Evolutionary conservation across 2,113 vertebrate species (phyloP).

Genomic region (Pycnonotus jocosus): DNA sequence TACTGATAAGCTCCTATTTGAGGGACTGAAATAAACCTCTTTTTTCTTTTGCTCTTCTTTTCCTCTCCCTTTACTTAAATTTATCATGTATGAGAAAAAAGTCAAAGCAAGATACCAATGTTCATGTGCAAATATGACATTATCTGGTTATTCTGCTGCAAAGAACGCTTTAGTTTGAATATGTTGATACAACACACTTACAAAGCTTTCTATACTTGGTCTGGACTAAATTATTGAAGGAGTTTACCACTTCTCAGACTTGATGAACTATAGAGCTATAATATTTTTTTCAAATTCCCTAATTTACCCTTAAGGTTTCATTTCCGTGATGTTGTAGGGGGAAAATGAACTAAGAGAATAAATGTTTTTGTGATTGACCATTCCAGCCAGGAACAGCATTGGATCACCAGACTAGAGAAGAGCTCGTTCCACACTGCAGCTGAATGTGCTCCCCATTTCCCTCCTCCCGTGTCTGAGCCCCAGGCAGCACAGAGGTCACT

Average conservation of each 20-base stretch:
- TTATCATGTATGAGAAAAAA: neutral
- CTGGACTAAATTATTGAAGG: neutral
- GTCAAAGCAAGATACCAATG: neutral
- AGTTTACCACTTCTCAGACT: neutral
- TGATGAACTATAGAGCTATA: neutral
- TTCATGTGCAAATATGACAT: neutral
- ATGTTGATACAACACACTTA: neutral
- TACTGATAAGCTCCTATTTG: neutral
- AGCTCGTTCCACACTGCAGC: accelerated
- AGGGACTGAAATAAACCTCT: neutral
- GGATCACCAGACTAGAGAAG: neutral
- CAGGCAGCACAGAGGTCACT: neutral
- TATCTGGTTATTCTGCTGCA: neutral
- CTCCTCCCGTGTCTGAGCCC: neutral
- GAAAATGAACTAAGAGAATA: neutral
- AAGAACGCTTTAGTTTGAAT: neutral
- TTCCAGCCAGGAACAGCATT: neutral
- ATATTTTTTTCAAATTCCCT: neutral
- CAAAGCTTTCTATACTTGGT: neutral
- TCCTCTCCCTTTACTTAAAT: neutral
- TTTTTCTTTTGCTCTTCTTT: neutral
- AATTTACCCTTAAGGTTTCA: neutral
- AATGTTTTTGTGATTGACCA: neutral
- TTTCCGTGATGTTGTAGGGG: neutral
- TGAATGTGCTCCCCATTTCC: neutral